Evolutionary conservation across 1,140 invertebrate genomes (phyloP).

Genomic region (Saccostrea glomerata): DNA sequence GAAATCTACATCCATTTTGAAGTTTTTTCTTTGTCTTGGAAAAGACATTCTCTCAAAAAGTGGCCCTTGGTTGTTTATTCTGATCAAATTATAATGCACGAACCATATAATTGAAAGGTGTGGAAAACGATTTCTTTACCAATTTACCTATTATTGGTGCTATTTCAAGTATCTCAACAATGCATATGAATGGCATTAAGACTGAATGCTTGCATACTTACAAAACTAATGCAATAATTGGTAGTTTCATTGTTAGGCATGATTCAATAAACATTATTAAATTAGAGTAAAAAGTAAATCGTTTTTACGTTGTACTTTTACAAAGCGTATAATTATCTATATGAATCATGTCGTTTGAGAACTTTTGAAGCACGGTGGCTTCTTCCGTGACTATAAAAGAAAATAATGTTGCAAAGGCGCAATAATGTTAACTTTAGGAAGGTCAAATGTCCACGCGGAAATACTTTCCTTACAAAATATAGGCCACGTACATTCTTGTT

Average conservation of each 20-base stretch:
- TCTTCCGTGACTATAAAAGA: not conserved
- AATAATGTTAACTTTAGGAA: not conserved
- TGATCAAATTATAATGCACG: conserved; percentile 17
- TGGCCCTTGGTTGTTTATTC: not conserved
- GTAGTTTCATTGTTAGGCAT: not conserved
- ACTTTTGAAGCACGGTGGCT: not conserved
- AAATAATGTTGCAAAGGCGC: not conserved
- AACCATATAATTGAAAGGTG: conserved; percentile 10
- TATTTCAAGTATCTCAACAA: not conserved
- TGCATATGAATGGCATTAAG: conserved; percentile 3
- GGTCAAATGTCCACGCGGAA: conserved; percentile 4
- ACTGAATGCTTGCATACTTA: not conserved
- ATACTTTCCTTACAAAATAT: not conserved
- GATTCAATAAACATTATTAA: conserved; percentile 33
- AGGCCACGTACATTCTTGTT: not conserved
- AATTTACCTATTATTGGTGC: not conserved
- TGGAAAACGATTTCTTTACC: not conserved
- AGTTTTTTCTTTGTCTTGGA: not conserved
- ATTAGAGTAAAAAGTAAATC: not conserved
- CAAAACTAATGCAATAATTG: conserved; percentile 23
- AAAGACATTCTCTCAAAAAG: not conserved
- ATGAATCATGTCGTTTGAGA: conserved; percentile 7
- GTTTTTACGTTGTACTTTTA: conserved; percentile 15
- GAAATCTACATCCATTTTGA: not conserved
- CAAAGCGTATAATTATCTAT: conserved; percentile 7